Conservation (phyloP, 1,140 invertebrate genomes). For the Bombus affinis region DNA sequence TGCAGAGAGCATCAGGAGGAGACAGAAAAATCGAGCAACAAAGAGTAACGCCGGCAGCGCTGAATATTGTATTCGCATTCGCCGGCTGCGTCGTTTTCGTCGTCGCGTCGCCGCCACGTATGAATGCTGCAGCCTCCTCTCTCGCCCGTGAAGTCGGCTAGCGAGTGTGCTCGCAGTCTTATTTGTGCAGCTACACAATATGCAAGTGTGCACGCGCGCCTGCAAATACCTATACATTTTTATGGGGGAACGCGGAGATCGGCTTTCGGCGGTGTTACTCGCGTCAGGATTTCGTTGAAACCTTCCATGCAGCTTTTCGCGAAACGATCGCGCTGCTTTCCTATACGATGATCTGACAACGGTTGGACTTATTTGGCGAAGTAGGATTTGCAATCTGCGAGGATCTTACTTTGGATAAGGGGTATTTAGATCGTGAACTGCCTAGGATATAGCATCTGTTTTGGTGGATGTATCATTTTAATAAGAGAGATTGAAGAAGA, state of each 20-base stretch:
- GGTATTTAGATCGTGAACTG: background rate
- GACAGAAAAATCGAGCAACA: conserved; percentile 67
- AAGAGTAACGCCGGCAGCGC: conserved; percentile 54
- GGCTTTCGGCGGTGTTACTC: conserved; percentile 22
- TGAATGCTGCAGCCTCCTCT: conserved; percentile 34
- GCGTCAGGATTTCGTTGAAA: background rate
- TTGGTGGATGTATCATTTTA: no score
- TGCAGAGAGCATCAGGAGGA: conserved; percentile 43
- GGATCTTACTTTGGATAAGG: background rate
- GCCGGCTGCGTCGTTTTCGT: conserved; percentile 41
- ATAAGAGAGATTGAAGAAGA: no score
- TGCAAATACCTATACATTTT: conserved; percentile 21
- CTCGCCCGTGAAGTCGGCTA: conserved; percentile 1
- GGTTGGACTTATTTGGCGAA: background rate
- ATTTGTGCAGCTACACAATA: conserved; percentile 48
- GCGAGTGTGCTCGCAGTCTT: conserved; percentile 11
- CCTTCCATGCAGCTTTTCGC: background rate
- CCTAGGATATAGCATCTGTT: background rate
- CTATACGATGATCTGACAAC: background rate
- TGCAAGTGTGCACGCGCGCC: conserved; percentile 15
- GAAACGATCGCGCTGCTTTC: background rate
- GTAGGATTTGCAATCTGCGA: background rate
- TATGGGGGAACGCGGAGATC: conserved; percentile 34
- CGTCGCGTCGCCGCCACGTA: conserved; percentile 28
- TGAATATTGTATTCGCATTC: conserved; percentile 67